A percentile compares a stretch with the other conserved stretches of the same genome.
Conservation (phyloP, 2,888 invertebrate species). For the Fissipunctia ypsillon region DNA sequence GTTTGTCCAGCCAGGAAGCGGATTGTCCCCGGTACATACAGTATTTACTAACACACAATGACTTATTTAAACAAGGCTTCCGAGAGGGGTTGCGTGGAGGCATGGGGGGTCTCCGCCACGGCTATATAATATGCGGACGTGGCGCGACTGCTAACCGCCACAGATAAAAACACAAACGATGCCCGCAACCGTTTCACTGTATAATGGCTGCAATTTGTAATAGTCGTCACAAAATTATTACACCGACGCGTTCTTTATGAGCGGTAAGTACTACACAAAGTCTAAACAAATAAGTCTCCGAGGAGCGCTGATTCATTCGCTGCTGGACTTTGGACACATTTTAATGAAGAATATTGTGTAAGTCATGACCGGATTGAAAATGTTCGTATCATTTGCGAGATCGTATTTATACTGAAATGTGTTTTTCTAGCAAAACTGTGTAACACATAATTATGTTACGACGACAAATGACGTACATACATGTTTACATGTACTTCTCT, state of each 20-base stretch:
- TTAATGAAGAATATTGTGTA: slow-evolving; percentile 13
- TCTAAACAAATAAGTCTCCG: slow-evolving; percentile 31
- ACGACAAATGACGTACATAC: neutral
- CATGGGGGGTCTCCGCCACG: neutral
- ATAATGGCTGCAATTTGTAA: slow-evolving; percentile 53
- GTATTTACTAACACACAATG: slow-evolving; percentile 35
- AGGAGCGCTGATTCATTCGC: slow-evolving; percentile 5
- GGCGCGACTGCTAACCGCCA: slow-evolving; percentile 49
- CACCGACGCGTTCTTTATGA: slow-evolving; percentile 17
- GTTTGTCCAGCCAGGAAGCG: neutral
- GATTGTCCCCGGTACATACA: neutral
- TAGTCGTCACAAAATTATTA: slow-evolving; percentile 14
- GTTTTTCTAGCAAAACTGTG: neutral
- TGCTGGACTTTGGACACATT: slow-evolving; percentile 3
- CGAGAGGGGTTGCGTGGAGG: neutral
- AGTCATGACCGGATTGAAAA: slow-evolving; percentile 14
- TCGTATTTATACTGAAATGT: neutral
- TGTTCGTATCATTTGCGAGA: neutral
- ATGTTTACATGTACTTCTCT: no score
- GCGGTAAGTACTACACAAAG: slow-evolving; percentile 10
- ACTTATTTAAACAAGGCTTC: slow-evolving; percentile 36
- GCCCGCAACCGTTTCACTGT: slow-evolving; percentile 32
- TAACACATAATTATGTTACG: neutral
- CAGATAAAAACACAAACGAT: slow-evolving; percentile 56
- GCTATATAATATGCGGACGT: slow-evolving; percentile 60